These are phyloP conservation scores for Drepana falcataria DNA, from an alignment of 2,888 invertebrate species.

Conservation along the genomic window DNA sequence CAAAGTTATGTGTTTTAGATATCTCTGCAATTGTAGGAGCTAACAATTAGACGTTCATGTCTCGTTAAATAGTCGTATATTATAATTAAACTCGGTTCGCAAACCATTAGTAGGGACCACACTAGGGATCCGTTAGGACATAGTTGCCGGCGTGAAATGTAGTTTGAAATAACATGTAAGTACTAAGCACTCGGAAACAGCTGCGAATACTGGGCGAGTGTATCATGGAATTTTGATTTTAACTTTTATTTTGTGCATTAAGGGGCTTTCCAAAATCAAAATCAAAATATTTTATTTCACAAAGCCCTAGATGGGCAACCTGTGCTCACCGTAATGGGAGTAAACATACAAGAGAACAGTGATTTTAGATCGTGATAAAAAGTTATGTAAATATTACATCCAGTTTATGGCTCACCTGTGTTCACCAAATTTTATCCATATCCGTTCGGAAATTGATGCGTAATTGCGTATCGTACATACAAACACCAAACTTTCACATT, in stretches of 20 bases:
- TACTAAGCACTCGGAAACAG: slow-evolving; percentile 28
- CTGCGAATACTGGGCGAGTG: slow-evolving; percentile 27
- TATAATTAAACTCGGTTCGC: neutral
- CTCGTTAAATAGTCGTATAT: neutral
- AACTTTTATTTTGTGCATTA: neutral
- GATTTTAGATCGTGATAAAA: too few relatives aligned
- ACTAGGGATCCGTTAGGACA: slow-evolving; percentile 10
- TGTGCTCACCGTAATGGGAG: too few relatives aligned
- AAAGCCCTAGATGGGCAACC: too few relatives aligned
- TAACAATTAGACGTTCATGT: neutral
- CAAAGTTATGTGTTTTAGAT: too few relatives aligned
- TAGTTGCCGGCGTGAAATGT: slow-evolving; percentile 29
- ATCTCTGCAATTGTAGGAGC: too few relatives aligned
- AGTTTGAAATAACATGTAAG: slow-evolving; percentile 33
- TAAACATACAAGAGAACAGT: too few relatives aligned
- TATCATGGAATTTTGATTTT: neutral
- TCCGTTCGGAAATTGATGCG: too few relatives aligned
- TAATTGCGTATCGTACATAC: too few relatives aligned
- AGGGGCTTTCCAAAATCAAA: neutral
- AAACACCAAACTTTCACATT: too few relatives aligned
- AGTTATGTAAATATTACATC: too few relatives aligned
- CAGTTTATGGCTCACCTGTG: too few relatives aligned
- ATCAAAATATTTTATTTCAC: neutral
- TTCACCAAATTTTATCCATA: too few relatives aligned
- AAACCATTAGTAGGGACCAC: neutral